Base-by-base conservation (phyloP, 92 coral and sea anemone genomes). In the Blastomussa wellsi region DNA sequence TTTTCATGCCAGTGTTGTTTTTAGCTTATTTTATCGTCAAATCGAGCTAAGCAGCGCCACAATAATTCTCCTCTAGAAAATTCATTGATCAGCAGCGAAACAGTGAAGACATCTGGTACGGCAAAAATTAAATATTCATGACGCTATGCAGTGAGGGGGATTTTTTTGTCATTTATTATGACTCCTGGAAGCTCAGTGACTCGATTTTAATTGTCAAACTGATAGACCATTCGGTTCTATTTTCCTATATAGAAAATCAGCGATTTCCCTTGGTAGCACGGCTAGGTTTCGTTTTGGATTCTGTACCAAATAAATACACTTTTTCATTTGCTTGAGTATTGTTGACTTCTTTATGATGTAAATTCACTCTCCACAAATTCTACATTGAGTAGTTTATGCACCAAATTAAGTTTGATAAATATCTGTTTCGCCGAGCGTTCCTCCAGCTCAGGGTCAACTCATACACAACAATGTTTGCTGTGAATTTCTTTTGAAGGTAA, bases 71-170 rank as follows among this genome's bases (percentile, higher is more conserved):
- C 64, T 28, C 48, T 29, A 35, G 69, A 69, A 82, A 62, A 59
- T 83, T 83, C 74, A 44, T 77, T 74, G 87, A 83, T 83, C 81
- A 83, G 9, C 37, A 53, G 59, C 74, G 67, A 83, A 31, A 31
- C 48, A 83, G 51, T 76, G 68, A 12, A 29, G 87, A 83, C 87
- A 83, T 83, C 87, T 83, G 87, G 74, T 59, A 74, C 49, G 53
- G 44, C 60, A 59, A 83, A 81, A 74, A 83, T 83, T 83, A 83
- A 83, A 83, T 83, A 83, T 83, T 83, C 87, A 83, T 83, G 87
- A 83, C 81, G 79, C 44, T 38, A 32, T 57, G 33, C 42, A 20
- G 29, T 38, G 87, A 74, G 80, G 80, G 80, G 53, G 80, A 74
- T 83, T 74, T 74, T 81, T 53, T 47, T 83, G 60, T 57, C 78